Base-by-base conservation (phyloP, 1,140 invertebrate species). In the Thaumetopoea pityocampa region DNA sequence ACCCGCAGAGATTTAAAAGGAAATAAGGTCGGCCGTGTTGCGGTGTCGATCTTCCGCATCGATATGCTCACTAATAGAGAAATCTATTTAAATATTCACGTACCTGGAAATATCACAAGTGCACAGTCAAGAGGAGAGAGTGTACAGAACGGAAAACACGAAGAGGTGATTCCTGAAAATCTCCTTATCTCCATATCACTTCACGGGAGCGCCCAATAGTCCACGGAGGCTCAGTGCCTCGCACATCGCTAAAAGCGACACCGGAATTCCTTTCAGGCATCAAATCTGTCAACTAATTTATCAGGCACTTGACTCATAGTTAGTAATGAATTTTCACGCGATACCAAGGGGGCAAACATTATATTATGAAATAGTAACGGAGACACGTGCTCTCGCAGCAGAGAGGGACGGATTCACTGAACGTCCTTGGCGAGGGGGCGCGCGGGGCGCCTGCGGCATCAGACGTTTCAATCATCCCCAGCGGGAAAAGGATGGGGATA, bases 341-440 rank as follows among this genome's bases (percentile, higher is more conserved):
- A 51, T 56, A 72, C 64, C 58, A 73, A 55, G 72, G 65, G 67
- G 70, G 62, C 76, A 80, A 76, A 83, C 76, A 82, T 79, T 74
- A 77, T 80, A 78, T 72, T 74, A 78, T 76, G 78, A 73, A 82
- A 79, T 82, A 79, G 74, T 79, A 80, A 74, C 73, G 63, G 67
- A 58, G 71, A 74, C 79, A 83, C 79, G 79, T 83, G 79, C 73
- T 83, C 65, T 71, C 76, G 65, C 67, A 66, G 67, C 79, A 80
- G 76, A 83, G 76, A 77, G 74, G 79, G 79, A 83, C 79, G 79
- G 79, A 83, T 80, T 83, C 79, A 83, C 79, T 83, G 76, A 80
- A 83, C 76, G 79, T 83, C 79, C 79, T 83, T 83, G 79, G 71
- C 61, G 59, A 64, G 63, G 71, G 72, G 74, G 66, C 57, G 70